A percentile compares a stretch with the other conserved stretches of the same genome.
These are phyloP conservation scores for Achatina immaculata DNA, from an alignment of 1,140 invertebrate genomes.

Conservation along the genomic window DNA sequence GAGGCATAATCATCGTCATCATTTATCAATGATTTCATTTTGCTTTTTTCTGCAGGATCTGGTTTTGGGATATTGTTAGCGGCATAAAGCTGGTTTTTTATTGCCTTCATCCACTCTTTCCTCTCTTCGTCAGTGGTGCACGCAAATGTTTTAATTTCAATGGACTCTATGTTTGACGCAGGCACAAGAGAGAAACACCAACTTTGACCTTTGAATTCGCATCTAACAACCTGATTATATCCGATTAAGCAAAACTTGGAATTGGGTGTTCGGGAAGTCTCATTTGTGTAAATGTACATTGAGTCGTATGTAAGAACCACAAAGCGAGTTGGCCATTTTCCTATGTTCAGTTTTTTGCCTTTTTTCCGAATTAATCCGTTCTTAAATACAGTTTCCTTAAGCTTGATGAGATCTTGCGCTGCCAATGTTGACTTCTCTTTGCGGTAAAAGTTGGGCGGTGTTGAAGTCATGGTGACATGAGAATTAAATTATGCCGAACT, in stretches of 20 bases:
- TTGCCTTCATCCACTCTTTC: conserved; percentile 15
- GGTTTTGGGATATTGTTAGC: conserved; percentile 5
- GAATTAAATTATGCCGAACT: no score
- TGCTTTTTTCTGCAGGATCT: not conserved
- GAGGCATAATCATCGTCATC: conserved; percentile 1
- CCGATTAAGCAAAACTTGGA: not conserved
- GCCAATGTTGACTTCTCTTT: not conserved
- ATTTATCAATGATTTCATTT: not conserved
- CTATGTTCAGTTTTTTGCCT: not conserved
- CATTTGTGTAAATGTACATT: not conserved
- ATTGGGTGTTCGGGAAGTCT: not conserved
- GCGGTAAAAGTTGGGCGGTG: not conserved
- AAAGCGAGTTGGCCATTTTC: conserved; percentile 7
- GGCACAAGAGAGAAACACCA: conserved; percentile 14
- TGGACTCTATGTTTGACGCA: not conserved
- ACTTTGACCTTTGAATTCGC: conserved; percentile 12
- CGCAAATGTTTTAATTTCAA: not conserved
- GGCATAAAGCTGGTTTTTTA: conserved; percentile 11
- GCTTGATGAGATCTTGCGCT: not conserved
- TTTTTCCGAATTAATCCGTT: conserved; percentile 8
- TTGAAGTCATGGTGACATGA: not conserved
- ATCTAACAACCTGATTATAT: conserved; percentile 1
- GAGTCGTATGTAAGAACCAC: not conserved
- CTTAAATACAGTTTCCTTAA: not conserved
- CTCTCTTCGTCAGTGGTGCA: conserved; percentile 5